These are phyloP conservation scores for Bolborhynchus lineola DNA, from an alignment of 2,113 vertebrate genomes.

Conservation along the genomic window DNA sequence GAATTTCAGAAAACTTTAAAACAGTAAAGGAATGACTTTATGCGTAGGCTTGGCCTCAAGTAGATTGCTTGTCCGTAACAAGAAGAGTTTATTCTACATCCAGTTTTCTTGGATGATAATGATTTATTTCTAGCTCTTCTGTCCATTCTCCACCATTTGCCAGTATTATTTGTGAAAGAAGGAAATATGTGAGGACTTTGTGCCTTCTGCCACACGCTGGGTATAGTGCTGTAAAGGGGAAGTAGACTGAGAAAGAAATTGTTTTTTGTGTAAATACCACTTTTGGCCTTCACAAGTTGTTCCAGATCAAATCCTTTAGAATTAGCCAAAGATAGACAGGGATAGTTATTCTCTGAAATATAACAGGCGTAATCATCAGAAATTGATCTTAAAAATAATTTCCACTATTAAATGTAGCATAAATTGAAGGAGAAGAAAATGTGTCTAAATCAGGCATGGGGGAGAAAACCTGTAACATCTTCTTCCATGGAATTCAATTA, in stretches of 20 bases:
- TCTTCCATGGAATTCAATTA: not conserved
- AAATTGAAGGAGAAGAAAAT: not conserved
- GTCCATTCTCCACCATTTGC: not conserved
- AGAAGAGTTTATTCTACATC: not conserved
- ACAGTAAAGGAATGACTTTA: not conserved
- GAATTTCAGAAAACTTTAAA: not conserved
- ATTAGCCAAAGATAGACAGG: not conserved
- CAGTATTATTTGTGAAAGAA: not conserved
- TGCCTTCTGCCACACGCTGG: not conserved
- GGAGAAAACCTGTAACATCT: not conserved
- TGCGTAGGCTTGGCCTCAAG: not conserved
- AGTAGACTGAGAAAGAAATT: not conserved
- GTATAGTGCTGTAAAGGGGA: not conserved
- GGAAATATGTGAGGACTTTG: not conserved
- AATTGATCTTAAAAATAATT: constrained; percentile 6
- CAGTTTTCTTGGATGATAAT: not conserved
- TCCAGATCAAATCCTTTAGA: constrained; percentile 1
- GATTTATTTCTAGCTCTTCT: not conserved
- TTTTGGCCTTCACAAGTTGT: not conserved
- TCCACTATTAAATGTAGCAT: not conserved
- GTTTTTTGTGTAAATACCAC: not conserved
- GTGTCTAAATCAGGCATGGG: not conserved
- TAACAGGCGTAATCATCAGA: not conserved
- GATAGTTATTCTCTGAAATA: not conserved
- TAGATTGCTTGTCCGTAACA: not conserved